Conservation (phyloP, 2,888 invertebrate genomes). For the Dyspetes luteomarginatus region DNA sequence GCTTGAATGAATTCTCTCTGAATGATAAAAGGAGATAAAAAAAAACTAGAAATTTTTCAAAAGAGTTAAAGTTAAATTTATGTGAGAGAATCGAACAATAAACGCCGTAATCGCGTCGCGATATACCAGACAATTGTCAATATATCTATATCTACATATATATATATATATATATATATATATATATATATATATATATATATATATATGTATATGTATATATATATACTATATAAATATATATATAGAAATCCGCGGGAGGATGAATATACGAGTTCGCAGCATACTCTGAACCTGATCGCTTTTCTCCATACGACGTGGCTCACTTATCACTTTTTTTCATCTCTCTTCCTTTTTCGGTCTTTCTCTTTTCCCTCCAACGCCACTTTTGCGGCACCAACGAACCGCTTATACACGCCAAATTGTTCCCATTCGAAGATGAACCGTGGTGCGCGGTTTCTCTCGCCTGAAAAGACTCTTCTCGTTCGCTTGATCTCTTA, state of each 20-base stretch:
- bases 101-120: constrained; percentile 31
- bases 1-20: constrained; percentile 4
- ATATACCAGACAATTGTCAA: constrained; percentile 16
- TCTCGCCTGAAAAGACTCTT: constrained; percentile 76
- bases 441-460: constrained; percentile 71
- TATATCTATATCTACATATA: neutral
- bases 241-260: neutral
- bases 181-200: neutral
- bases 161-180: no score
- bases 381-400: constrained; percentile 33
- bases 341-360: constrained; percentile 11
- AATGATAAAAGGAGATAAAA: neutral
- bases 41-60: neutral
- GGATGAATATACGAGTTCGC: constrained; percentile 72
- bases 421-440: constrained; percentile 79
- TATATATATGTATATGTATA: neutral
- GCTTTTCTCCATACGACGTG: constrained; percentile 57
- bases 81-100: constrained; percentile 14
- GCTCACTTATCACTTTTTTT: constrained; percentile 60
- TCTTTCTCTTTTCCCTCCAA: constrained; percentile 18
- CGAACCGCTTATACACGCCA: constrained; percentile 75
- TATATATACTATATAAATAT: neutral
- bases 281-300: constrained; percentile 62
- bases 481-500: constrained; percentile 76
- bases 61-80: constrained; percentile 21